phyloP scores from a whole-genome alignment of 2,113 vertebrate species.

The Passerina amoena region DNA sequence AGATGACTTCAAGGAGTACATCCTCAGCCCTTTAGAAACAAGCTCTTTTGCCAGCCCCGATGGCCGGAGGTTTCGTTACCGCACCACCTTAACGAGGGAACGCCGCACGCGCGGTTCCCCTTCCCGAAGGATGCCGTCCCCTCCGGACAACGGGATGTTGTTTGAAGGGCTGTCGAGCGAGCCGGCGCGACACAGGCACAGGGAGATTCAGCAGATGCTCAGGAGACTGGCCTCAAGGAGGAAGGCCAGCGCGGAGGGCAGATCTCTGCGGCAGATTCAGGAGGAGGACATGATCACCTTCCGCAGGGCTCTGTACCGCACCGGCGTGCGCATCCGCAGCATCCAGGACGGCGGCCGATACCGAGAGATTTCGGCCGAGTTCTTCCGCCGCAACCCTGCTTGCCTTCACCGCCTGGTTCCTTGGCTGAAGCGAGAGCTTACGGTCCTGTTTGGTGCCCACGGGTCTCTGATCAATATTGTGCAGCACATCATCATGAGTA shows the following conservation, averaged over 20 bases:
- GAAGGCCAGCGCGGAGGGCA: conserved; percentile 79
- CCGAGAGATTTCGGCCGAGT: conserved; percentile 89
- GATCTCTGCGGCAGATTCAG: conserved; percentile 74
- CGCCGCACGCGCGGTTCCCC: conserved; percentile 41
- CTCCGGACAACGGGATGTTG: conserved; percentile 84
- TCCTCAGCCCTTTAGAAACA: conserved; percentile 77
- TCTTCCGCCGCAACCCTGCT: conserved; percentile 90
- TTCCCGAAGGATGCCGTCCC: conserved; percentile 72
- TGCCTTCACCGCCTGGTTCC: conserved; percentile 91
- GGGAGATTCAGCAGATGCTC: conserved; percentile 82
- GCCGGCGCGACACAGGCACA: conserved; percentile 63
- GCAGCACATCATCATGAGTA: conserved; percentile 86
- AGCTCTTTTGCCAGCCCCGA: conserved; percentile 82
- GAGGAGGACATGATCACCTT: conserved; percentile 92
- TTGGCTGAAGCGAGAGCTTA: conserved; percentile 90
- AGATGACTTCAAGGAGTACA: conserved; percentile 89
- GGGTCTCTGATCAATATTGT: conserved; percentile 85
- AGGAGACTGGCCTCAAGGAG: conserved; percentile 78
- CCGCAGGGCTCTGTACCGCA: conserved; percentile 88
- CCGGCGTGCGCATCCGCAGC: conserved; percentile 76
- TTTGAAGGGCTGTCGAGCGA: conserved; percentile 76
- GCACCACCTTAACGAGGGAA: conserved; percentile 84
- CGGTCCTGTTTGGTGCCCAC: conserved; percentile 88
- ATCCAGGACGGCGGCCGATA: conserved; percentile 89
- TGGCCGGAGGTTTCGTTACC: conserved; percentile 86